These are phyloP conservation scores for Macrophya annulata DNA, from an alignment of 2,888 invertebrate species.

Conservation along the genomic window DNA sequence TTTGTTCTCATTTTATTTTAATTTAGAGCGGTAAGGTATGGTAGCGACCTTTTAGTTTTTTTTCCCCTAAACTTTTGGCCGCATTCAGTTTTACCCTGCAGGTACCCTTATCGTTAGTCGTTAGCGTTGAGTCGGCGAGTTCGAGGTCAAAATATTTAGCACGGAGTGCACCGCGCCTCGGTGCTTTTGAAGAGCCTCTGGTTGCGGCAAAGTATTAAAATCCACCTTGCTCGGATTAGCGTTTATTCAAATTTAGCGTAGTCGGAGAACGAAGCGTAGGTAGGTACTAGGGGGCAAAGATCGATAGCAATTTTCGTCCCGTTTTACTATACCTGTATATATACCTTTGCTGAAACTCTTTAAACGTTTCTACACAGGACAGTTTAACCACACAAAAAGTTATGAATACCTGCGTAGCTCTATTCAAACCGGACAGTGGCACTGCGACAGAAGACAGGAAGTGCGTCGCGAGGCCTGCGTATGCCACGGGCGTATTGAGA, in stretches of 20 bases:
- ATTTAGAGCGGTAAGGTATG: neutral
- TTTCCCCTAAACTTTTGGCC: constrained; percentile 20
- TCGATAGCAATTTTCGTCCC: constrained; percentile 43
- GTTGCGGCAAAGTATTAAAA: constrained; percentile 37
- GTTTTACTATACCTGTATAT: neutral
- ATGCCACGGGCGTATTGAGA: constrained; percentile 45
- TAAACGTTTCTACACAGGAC: constrained; percentile 57
- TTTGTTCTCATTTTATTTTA: neutral
- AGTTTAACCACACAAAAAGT: constrained; percentile 68
- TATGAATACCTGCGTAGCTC: constrained; percentile 67
- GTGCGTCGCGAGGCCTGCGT: constrained; percentile 39
- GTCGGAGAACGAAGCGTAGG: neutral
- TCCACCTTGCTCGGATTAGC: constrained; percentile 45
- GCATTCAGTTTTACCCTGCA: constrained; percentile 36
- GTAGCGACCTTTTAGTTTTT: constrained; percentile 44
- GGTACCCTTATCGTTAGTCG: constrained; percentile 18
- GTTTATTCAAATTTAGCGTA: constrained; percentile 40
- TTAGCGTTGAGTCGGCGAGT: constrained; percentile 31
- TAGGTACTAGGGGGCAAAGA: neutral
- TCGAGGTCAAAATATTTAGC: constrained; percentile 50
- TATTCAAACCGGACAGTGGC: constrained; percentile 60
- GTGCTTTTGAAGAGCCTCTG: constrained; percentile 42
- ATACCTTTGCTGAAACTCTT: constrained; percentile 13
- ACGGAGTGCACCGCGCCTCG: constrained; percentile 46
- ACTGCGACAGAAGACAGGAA: constrained; percentile 43